A percentile compares a stretch with the other conserved stretches of the same genome.
These are phyloP conservation scores for Thera britannica DNA, from an alignment of 2,888 invertebrate species.

Conservation along the genomic window DNA sequence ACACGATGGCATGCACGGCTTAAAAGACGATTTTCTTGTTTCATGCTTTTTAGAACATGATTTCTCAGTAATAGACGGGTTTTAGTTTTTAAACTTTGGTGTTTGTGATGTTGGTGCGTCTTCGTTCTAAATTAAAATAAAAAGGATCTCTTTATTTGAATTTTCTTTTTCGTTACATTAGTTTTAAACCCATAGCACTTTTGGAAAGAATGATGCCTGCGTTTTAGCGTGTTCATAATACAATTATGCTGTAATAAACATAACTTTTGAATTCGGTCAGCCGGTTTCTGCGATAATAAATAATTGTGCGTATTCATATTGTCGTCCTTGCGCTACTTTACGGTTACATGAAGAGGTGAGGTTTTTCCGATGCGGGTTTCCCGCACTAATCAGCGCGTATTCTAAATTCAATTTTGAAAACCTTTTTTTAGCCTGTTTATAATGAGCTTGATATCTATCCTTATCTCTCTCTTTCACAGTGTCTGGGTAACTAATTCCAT, in stretches of 20 bases:
- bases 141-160: not conserved
- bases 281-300: constrained; percentile 48
- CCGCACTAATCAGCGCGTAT: constrained; percentile 16
- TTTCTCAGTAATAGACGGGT: not conserved
- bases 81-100: not conserved
- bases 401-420: constrained; percentile 5
- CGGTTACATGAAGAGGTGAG: constrained; percentile 40
- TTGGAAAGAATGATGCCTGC: no score
- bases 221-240: not conserved
- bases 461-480: no score
- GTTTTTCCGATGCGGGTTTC: constrained; percentile 20
- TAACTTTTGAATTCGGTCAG: constrained; percentile 7
- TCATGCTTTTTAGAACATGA: no score
- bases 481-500: no score
- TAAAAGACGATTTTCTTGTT: no score
- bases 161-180: not conserved
- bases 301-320: constrained; percentile 42
- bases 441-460: not conserved
- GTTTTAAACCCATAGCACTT: not conserved
- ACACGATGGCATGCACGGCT: no score
- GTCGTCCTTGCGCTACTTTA: constrained; percentile 66
- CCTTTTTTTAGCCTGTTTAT: not conserved
- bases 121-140: constrained; percentile 2
- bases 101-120: not conserved
- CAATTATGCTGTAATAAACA: not conserved